Percentiles rank a stretch among this genome's conserved stretches.
Evolutionary conservation across 2,888 invertebrate species (phyloP).

Genomic region (Pyrocoelia pectoralis): DNA sequence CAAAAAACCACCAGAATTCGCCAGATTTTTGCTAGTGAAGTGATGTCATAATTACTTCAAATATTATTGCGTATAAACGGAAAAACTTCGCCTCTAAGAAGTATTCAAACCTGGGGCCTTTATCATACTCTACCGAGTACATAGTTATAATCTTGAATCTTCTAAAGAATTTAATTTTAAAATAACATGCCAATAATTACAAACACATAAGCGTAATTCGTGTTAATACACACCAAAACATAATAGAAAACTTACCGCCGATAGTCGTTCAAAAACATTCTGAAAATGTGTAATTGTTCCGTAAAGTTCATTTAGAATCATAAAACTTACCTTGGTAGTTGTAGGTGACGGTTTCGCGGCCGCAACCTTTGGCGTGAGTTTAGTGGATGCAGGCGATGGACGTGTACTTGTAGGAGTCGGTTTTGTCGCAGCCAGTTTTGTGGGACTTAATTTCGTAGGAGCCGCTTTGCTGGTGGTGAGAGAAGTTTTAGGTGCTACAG

Average conservation of each 20-base stretch:
- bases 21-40: no score
- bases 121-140: no score
- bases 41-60: no score
- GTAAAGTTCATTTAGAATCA: not conserved
- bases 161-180: no score
- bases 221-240: not conserved
- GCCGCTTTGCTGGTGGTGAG: conserved; percentile 43
- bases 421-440: conserved; percentile 16
- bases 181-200: no score
- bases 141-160: no score
- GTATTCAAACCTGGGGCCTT: no score
- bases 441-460: conserved; percentile 38
- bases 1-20: no score
- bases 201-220: no score
- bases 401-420: conserved; percentile 20
- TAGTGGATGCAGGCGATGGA: conserved; percentile 25
- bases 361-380: not conserved
- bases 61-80: no score
- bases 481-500: conserved; percentile 40
- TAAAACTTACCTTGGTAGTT: conserved; percentile 7
- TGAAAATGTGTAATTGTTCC: conserved; percentile 4
- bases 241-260: conserved; percentile 12
- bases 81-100: no score
- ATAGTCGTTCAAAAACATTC: conserved; percentile 18
- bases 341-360: conserved; percentile 29